A percentile compares a stretch with the other conserved stretches of the same genome.
These are phyloP conservation scores for Sericinus montela DNA, from an alignment of 2,888 invertebrate species.

Conservation along the genomic window DNA sequence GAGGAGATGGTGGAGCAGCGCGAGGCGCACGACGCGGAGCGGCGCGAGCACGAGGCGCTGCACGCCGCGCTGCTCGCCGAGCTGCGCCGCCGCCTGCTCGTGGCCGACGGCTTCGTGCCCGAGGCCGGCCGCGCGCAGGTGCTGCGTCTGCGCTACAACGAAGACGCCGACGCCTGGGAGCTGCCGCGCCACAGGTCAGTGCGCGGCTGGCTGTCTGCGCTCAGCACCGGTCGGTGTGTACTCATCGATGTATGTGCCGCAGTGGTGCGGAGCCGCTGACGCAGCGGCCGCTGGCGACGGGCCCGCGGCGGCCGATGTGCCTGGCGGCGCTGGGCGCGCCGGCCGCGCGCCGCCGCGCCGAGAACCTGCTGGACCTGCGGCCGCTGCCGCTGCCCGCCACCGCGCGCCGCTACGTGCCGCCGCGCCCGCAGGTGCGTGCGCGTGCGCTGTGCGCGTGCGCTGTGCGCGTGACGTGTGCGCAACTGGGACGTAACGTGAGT, in stretches of 20 bases:
- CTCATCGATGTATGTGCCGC: too few species aligned
- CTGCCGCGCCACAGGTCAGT: slow-evolving; percentile 28
- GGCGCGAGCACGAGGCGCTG: slow-evolving; percentile 92
- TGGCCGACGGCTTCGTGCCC: slow-evolving; percentile 94
- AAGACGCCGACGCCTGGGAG: slow-evolving; percentile 57
- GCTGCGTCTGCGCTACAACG: slow-evolving; percentile 47
- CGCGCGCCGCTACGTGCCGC: slow-evolving; percentile 86
- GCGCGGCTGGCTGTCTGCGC: too few species aligned
- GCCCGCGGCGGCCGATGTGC: slow-evolving; percentile 81
- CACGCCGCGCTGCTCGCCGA: slow-evolving; percentile 87
- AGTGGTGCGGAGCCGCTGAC: slow-evolving; percentile 50
- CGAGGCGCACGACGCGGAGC: slow-evolving; percentile 93
- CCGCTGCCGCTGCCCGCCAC: slow-evolving; percentile 88
- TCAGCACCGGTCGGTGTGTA: too few species aligned
- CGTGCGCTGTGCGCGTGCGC: too few species aligned
- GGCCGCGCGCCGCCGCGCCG: slow-evolving; percentile 69
- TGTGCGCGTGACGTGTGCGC: too few species aligned
- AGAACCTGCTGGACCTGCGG: slow-evolving; percentile 86
- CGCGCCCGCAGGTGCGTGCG: slow-evolving; percentile 32
- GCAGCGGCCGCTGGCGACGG: slow-evolving; percentile 82
- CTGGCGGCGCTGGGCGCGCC: slow-evolving; percentile 79
- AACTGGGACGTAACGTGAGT: too few species aligned
- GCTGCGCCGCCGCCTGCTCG: slow-evolving; percentile 85
- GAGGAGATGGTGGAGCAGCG: slow-evolving; percentile 73
- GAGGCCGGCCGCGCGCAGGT: slow-evolving; percentile 49